phyloP scores from a whole-genome alignment of 2,113 vertebrate genomes.

The Dicerorhinus sumatrensis region DNA sequence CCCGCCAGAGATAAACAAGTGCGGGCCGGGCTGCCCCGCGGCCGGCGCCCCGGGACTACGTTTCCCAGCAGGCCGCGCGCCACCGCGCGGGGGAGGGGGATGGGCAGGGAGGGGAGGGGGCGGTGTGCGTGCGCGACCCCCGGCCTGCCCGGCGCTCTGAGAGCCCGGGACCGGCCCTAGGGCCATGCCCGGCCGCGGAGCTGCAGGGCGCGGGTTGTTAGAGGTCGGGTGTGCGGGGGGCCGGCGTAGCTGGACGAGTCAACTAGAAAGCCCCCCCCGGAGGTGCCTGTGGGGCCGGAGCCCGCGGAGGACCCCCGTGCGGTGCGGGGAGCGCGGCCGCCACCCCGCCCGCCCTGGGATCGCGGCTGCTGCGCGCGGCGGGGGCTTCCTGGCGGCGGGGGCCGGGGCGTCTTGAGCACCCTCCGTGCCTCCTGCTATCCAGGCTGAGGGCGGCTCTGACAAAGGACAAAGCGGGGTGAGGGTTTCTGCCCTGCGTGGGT shows the following conservation, averaged over 20 bases:
- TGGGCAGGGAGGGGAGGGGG: too few relatives aligned
- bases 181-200: neutral
- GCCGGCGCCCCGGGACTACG: neutral
- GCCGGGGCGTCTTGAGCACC: too few relatives aligned
- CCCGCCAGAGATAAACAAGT: neutral
- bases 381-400: neutral
- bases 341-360: neutral
- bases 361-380: neutral
- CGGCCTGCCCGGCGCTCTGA: too few relatives aligned
- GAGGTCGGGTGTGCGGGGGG: rapidly evolving
- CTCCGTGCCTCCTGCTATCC: neutral
- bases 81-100: too few relatives aligned
- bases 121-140: neutral
- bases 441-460: neutral
- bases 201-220: too few relatives aligned
- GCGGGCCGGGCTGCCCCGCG: neutral
- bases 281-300: neutral
- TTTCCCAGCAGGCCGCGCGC: slow-evolving; percentile 61
- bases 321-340: neutral
- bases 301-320: neutral
- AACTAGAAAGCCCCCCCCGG: neutral
- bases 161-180: too few relatives aligned
- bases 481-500: neutral
- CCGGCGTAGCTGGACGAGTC: rapidly evolving
- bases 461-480: neutral